Evolutionary conservation across 1,140 invertebrate genomes (phyloP).

Genomic region (Drosophila orosa): DNA sequence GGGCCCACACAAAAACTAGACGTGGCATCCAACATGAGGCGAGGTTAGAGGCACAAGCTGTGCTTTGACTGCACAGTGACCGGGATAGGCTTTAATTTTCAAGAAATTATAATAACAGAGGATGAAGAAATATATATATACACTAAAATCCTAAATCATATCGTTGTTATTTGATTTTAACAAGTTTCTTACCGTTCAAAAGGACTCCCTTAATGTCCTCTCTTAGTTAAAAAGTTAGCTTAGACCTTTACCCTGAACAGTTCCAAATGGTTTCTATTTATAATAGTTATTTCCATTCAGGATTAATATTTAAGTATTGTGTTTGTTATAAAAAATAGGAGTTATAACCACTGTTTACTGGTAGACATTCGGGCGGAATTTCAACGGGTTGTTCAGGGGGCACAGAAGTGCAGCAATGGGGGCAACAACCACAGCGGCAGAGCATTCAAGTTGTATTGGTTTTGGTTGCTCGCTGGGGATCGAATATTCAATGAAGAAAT

Average conservation of each 20-base stretch:
- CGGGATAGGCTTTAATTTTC: background rate
- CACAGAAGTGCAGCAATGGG: constrained; percentile 1
- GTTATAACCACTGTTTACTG: constrained; percentile 1
- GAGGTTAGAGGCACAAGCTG: constrained; percentile 45
- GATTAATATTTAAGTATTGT: background rate
- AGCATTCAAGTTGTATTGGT: constrained; percentile 43
- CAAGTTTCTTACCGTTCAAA: background rate
- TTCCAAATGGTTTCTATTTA: background rate
- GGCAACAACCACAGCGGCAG: constrained; percentile 29
- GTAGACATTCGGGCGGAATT: constrained; percentile 4
- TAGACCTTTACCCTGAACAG: background rate
- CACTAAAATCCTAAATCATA: accelerated
- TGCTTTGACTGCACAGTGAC: constrained; percentile 6
- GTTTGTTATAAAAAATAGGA: background rate
- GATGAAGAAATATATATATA: background rate
- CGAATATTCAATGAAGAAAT: constrained; percentile 47
- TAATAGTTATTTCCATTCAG: background rate
- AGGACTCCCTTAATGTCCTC: background rate
- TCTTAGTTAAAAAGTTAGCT: too few relatives aligned
- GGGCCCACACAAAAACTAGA: constrained; percentile 58
- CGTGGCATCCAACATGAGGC: constrained; percentile 40
- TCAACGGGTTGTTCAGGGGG: constrained; percentile 2
- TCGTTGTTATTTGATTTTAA: background rate
- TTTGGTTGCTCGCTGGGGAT: constrained; percentile 45
- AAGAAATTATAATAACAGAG: background rate